Evolutionary conservation across 2,113 vertebrate genomes (phyloP).

Genomic region (Tragelaphus scriptus): DNA sequence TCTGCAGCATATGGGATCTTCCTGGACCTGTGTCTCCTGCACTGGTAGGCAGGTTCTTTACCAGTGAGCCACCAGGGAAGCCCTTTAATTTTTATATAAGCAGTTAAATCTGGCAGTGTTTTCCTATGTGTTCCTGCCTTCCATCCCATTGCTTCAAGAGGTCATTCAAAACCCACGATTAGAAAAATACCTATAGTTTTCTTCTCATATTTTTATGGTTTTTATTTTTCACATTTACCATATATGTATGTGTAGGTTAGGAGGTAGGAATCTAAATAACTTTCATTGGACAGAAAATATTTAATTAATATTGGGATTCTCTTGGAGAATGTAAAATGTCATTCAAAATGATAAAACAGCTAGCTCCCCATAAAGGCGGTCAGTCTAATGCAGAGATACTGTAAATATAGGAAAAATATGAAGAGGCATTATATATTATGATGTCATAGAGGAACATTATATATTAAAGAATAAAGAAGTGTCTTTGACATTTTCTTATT

Average conservation of each 20-base stretch:
- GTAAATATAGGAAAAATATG: neutral
- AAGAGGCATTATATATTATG: neutral
- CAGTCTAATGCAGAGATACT: neutral
- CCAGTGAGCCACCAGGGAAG: neutral
- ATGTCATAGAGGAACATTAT: neutral
- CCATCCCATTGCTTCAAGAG: neutral
- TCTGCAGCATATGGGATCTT: neutral
- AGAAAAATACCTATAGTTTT: constrained; percentile 9
- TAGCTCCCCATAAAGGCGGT: neutral
- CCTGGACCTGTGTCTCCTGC: neutral
- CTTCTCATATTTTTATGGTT: constrained; percentile 15
- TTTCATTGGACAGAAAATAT: neutral
- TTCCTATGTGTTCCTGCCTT: neutral
- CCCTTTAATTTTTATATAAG: neutral
- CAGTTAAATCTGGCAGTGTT: neutral
- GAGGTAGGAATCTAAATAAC: neutral
- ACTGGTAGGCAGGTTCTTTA: neutral
- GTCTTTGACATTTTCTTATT: neutral
- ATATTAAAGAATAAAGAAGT: neutral
- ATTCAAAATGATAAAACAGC: neutral
- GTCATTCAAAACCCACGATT: neutral
- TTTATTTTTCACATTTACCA: constrained; percentile 3
- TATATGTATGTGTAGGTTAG: neutral
- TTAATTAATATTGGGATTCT: neutral
- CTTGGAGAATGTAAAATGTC: neutral